Evolutionary conservation across 2,888 invertebrate genomes (phyloP), one percentile per base, ranked within the genome.

Genomic region (Serrognathus titanus): DNA sequence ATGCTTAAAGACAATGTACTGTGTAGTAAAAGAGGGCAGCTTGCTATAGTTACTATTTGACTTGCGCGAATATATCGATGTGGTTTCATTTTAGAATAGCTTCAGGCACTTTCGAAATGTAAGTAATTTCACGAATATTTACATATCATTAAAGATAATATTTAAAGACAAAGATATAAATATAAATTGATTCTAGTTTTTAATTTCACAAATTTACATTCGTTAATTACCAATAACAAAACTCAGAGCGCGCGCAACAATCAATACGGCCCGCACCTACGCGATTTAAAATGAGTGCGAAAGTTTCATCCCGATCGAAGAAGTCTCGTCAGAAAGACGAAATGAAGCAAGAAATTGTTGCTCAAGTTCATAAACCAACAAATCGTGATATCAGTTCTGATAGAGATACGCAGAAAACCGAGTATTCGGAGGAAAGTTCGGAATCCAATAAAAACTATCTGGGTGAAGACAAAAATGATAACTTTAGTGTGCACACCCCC

Each of bases 341-440:
- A 51, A 72, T 72, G 66, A 74, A 75, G 58, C 71, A 74, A 59
- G 76, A 77, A 64, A 75, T 75, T 7, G 75, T 78, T 7, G 77
- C 72, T 6, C 78, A 75, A 63, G 78, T 78, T 49, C 77, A 77
- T 60, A 74, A 74, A 64, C 62, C 72, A 6, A 59, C 64, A 8
- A 68, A 66, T 51, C 60, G 66, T 47, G 67, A 68, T 39, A 48
- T 48, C 12, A 62, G 66, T 47, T 61, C 66, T 6, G 69, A 68
- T 57, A 58, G 62, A 13, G 70, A 68, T 50, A 67, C 64, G 9
- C 61, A 62, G 51, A 67, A 64, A 31, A 63, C 63, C 8, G 65
- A 69, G 39, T 69, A 67, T 36, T 70, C 70, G 1, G 74, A 75
- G 11, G 71, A 71, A 4, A 74, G 75, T 56, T 72, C 73, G 3